Conservation (phyloP, 2,888 invertebrate species). For the Caenorhabditis sinica region DNA sequence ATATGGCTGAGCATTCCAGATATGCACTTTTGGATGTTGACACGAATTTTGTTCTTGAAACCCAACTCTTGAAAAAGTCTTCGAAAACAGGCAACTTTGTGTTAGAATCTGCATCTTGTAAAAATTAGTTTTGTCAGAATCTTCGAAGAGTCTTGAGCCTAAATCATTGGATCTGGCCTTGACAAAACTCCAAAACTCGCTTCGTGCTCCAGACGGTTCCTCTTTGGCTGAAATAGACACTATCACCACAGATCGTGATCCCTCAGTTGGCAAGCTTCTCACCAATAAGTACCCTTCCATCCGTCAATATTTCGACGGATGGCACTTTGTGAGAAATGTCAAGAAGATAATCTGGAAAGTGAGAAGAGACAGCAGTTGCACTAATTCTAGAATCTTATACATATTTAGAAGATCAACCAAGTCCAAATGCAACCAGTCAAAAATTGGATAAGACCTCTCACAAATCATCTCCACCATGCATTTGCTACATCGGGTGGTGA, state of each 20-base stretch:
- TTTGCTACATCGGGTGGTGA: neutral
- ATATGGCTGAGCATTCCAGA: too few species aligned
- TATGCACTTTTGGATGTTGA: too few species aligned
- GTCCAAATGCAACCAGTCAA: neutral
- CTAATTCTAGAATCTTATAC: neutral
- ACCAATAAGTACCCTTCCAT: neutral
- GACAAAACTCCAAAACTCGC: too few species aligned
- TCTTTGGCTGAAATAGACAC: neutral
- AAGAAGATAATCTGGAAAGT: neutral
- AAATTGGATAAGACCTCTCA: neutral
- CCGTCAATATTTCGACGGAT: neutral
- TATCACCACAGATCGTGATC: neutral
- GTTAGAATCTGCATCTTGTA: too few species aligned
- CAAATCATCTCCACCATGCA: neutral
- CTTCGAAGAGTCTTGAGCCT: too few species aligned
- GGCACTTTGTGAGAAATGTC: too few species aligned
- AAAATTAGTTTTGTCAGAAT: too few species aligned
- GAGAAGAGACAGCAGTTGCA: neutral
- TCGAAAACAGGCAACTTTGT: too few species aligned
- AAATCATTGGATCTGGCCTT: too few species aligned
- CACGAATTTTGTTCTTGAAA: too few species aligned
- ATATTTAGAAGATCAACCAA: conserved; percentile 2
- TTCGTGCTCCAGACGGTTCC: too few species aligned
- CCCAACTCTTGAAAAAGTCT: too few species aligned
- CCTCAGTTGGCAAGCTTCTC: neutral